phyloP scores from a whole-genome alignment of 64 coral and sea anemone genomes.

The Pocillopora damicornis region DNA sequence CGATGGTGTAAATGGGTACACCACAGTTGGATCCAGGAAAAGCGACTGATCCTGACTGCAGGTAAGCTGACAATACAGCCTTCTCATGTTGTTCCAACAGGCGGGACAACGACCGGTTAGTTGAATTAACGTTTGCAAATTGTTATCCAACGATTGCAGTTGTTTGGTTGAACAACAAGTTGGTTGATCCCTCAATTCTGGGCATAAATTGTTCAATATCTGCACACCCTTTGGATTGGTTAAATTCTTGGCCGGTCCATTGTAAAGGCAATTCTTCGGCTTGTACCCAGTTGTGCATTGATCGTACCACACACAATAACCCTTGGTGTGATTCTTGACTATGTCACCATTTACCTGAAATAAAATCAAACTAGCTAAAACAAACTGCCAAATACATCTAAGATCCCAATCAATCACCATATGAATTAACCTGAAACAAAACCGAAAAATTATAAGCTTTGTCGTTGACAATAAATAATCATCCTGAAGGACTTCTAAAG shows the following conservation, averaged over 20 bases:
- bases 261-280: slow-evolving; percentile 74
- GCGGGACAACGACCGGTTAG: slow-evolving; percentile 67
- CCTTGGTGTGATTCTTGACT: slow-evolving; percentile 63
- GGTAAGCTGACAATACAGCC: slow-evolving; percentile 63
- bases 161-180: slow-evolving; percentile 73
- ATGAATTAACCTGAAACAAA: background rate
- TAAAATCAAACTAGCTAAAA: background rate
- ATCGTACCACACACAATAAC: slow-evolving; percentile 93
- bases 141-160: slow-evolving; percentile 23
- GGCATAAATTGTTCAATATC: slow-evolving; percentile 57
- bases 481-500: too few species aligned
- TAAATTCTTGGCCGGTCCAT: slow-evolving; percentile 73
- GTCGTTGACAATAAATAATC: too few species aligned
- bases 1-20: background rate
- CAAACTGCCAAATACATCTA: background rate
- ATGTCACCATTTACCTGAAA: slow-evolving; percentile 31
- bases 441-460: too few species aligned
- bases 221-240: slow-evolving; percentile 20
- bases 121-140: slow-evolving; percentile 49
- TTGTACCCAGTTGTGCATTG: slow-evolving; percentile 38
- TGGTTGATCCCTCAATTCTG: slow-evolving; percentile 39
- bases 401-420: background rate
- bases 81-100: slow-evolving; percentile 84
- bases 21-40: slow-evolving; percentile 28
- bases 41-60: slow-evolving; percentile 79